These are phyloP conservation scores for Cistogaster globosa DNA, from an alignment of 2,888 invertebrate species.

Conservation along the genomic window DNA sequence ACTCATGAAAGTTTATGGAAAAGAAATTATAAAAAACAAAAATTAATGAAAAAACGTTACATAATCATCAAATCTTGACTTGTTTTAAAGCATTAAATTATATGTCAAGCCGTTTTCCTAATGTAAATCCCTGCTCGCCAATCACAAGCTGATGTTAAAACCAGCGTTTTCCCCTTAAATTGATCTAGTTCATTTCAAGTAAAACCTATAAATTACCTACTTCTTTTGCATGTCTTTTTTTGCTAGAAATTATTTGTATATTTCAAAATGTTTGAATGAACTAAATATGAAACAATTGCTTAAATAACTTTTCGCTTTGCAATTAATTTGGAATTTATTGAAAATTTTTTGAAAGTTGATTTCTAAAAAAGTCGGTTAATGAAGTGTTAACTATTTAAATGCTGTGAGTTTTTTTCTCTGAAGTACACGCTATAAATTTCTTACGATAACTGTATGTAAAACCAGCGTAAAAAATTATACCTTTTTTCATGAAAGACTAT, in stretches of 20 bases:
- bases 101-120: too few species aligned
- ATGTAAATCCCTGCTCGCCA: too few species aligned
- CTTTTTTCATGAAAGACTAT: too few species aligned
- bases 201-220: too few species aligned
- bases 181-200: too few species aligned
- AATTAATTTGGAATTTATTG: conserved; percentile 43
- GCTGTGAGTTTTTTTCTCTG: background rate
- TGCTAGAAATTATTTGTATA: too few species aligned
- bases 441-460: background rate
- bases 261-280: conserved; percentile 9
- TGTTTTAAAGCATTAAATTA: too few species aligned
- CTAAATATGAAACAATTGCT: conserved; percentile 16
- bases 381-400: conserved; percentile 1
- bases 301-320: conserved; percentile 26
- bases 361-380: conserved; percentile 18
- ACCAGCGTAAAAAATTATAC: background rate
- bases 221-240: too few species aligned
- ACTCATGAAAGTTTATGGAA: too few species aligned
- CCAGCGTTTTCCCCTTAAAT: too few species aligned
- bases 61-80: too few species aligned
- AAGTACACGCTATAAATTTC: background rate
- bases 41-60: background rate
- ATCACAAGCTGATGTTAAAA: too few species aligned
- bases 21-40: background rate
- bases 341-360: conserved; percentile 29